Evolutionary conservation across 2,797 vertebrate species (phyloP).

Genomic region (Malacoctenus gilli): DNA sequence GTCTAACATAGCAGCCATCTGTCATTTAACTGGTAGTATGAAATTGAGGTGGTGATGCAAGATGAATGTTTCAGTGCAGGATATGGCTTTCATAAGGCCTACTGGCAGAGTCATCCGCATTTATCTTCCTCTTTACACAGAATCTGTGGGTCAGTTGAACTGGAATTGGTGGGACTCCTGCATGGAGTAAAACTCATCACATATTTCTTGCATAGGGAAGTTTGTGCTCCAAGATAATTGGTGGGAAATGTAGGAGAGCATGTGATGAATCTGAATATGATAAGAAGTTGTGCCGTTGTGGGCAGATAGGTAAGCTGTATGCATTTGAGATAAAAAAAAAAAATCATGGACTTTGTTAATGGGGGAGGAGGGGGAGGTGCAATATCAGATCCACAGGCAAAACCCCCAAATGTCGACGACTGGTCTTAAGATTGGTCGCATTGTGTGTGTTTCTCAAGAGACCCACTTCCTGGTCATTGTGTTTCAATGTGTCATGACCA

Average conservation of each 20-base stretch:
- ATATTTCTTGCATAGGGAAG: too few species aligned
- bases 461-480: constrained; percentile 67
- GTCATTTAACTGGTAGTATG: constrained; percentile 35
- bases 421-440: constrained; percentile 23
- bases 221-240: too few species aligned
- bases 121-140: constrained; percentile 11
- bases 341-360: neutral
- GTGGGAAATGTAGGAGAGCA: too few species aligned
- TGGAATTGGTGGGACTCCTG: too few species aligned
- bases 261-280: too few species aligned
- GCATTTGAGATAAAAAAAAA: too few species aligned
- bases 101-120: neutral
- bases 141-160: constrained; percentile 1
- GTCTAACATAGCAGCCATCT: constrained; percentile 58
- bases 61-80: neutral
- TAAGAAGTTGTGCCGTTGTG: too few species aligned
- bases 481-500: constrained; percentile 47
- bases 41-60: constrained; percentile 1
- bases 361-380: too few species aligned
- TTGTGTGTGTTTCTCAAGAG: constrained; percentile 28
- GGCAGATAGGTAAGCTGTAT: too few species aligned
- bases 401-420: neutral
- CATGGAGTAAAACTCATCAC: too few species aligned
- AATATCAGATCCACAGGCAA: too few species aligned
- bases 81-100: constrained; percentile 1